Evolutionary conservation across 2,113 vertebrate species (phyloP), one percentile per base, ranked within the genome.

Genomic region (Pterocles burchelli): DNA sequence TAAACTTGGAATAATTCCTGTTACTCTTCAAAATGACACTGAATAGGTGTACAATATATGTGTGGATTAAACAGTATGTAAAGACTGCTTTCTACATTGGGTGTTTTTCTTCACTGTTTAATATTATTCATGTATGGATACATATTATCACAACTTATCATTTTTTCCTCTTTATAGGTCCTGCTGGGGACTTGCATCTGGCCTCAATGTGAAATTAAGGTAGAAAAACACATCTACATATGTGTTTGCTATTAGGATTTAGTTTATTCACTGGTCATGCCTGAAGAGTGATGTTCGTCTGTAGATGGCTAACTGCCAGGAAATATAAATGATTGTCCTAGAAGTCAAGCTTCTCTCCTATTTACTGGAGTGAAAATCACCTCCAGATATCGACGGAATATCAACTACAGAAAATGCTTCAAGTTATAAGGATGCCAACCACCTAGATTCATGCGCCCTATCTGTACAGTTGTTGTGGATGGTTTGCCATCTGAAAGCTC

Each of bases 381-480:
- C 98, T 98, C 98, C 97, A 98, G 97, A 98, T 96, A 97, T 66
- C 98, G 97, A 95, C 98, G 96, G 97, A 97, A 98, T 98, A 94
- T 94, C 98, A 96, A 52, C 97, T 93, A 59, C 96, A 94, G 98
- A 99, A 97, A 95, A 99, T 99, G 99, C 98, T 97, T 95, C 98
- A 97, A 94, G 62, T 97, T 95, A 95, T 98, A 97, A 99, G 98
- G 97, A 99, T 99, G 99, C 97, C 98, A 93, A 95, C 99, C 93
- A 99, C 99, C 98, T 99, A 98, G 98, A 98, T 99, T 98, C 98
- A 99, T 99, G 99, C 99, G 98, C 99, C 99, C 99, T 95, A 97
- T 98, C 98, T 98, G 98, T 98, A 97, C 98, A 96, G 98, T 98
- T 97, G 98, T 99, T 98, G 99, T 98, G 97, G 98, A 99, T 98